Evolutionary conservation across 2,797 vertebrate species (phyloP), one percentile per base, ranked within the genome.

Genomic region (Emydoidea blandingii): DNA sequence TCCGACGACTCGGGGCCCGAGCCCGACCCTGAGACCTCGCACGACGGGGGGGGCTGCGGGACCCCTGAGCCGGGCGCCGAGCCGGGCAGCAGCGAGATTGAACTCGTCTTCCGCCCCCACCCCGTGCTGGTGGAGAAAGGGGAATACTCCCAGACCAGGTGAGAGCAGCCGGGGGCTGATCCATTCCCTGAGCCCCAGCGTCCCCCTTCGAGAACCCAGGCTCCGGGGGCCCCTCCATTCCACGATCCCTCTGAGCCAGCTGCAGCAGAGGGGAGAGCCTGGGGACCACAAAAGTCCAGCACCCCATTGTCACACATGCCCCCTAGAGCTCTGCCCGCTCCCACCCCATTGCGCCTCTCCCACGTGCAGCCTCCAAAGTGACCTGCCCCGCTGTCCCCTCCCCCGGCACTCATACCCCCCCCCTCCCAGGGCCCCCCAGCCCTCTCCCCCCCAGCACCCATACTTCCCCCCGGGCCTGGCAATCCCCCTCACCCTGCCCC

Each of bases 131-230:
- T 99, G 96, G 98, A 98, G 59, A 98, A 97, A 41, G 98, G 98
- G 59, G 98, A 99, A 89, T 99, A 99, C 97, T 99, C 98, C 85
- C 99, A 99, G 98, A 99, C 99, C 93, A 99, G 99, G 99, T 99
- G 92, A 96, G 97, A 23, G 91, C 6, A 4, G 15, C 5, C 34
- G 6, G 31, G 52, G 16, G 54, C n/a, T 21, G 27, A 15, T 53
- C 34, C 19, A 23, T 49, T 29, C 44, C 44, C n/a, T 12, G 12
- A 9, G 29, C 11, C 5, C 44, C 34, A 8, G 47, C 3, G 8
- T 12, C 79, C 31, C 79, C 76, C 21, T n/a, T 18, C 10, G 37
- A 7, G 50, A 15, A 15, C 41, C 74, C 41, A 29, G 9, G 12
- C 41, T 53, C 52, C 52, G 3, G 52, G 52, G 52, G 6, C 52